Percentiles rank a stretch among this genome's conserved stretches.
Evolutionary conservation across 2,113 vertebrate genomes (phyloP).

Genomic region (Cheirogaleus medius): DNA sequence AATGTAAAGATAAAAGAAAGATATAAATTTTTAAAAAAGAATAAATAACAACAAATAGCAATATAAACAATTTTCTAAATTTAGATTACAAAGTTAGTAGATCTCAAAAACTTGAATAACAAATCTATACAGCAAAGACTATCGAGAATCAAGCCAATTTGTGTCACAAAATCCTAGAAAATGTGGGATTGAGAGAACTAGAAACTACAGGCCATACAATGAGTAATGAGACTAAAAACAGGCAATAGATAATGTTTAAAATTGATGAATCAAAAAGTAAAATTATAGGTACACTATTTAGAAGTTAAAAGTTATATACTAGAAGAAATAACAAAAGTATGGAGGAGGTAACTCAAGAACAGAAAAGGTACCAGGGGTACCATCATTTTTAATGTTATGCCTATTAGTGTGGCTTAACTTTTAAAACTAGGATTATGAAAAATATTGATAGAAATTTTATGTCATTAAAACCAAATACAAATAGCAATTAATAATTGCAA

Average conservation of each 20-base stretch:
- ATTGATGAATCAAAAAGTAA: neutral
- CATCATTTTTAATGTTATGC: neutral
- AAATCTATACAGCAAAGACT: neutral
- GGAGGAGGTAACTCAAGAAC: neutral
- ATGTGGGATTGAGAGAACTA: neutral
- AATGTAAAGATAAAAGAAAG: neutral
- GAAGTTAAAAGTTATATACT: neutral
- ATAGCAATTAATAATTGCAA: neutral
- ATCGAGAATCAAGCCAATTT: neutral
- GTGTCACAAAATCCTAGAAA: neutral
- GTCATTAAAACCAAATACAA: neutral
- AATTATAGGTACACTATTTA: neutral
- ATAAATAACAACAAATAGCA: neutral
- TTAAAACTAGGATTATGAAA: neutral
- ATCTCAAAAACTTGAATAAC: neutral
- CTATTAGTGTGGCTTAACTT: neutral
- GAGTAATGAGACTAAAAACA: neutral
- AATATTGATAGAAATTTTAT: neutral
- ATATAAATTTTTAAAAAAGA: neutral
- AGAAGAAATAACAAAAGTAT: neutral
- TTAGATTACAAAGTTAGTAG: neutral
- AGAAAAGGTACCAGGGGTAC: no score
- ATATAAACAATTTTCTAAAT: neutral
- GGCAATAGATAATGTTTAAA: neutral
- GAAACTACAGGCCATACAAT: neutral